Percentiles rank a stretch among this genome's conserved stretches.
Evolutionary conservation across 2,888 invertebrate genomes (phyloP).

Genomic region (Caenorhabditis drosophilae): DNA sequence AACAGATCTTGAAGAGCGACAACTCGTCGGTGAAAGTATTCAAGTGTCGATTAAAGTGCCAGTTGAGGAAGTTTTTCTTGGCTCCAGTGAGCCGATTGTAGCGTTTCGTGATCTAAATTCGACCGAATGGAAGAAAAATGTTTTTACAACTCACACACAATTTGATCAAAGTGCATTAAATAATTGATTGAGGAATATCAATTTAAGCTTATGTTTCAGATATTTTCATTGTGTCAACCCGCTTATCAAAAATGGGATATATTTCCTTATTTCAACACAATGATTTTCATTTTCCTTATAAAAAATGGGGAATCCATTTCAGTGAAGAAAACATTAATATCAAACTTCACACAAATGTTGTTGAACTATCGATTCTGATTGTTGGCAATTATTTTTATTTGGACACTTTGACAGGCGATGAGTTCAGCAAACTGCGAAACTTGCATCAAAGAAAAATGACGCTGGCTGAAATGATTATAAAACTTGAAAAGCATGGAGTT

Average conservation of each 20-base stretch:
- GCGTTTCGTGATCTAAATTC: constrained; percentile 44
- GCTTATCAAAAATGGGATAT: constrained; percentile 48
- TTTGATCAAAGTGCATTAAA: constrained; percentile 45
- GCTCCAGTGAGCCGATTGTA: constrained; percentile 45
- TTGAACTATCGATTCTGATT: constrained; percentile 45
- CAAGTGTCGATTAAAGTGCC: constrained; percentile 47
- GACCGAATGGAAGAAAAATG: constrained; percentile 48
- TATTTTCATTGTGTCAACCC: constrained; percentile 44
- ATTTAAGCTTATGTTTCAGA: no score
- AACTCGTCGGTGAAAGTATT: constrained; percentile 39
- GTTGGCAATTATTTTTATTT: constrained; percentile 40
- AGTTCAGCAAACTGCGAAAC: constrained; percentile 47
- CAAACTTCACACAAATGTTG: constrained; percentile 44
- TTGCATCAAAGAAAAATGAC: constrained; percentile 47
- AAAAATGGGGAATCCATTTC: constrained; percentile 45
- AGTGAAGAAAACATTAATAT: constrained; percentile 29
- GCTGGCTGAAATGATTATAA: constrained; percentile 34
- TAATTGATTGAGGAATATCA: not conserved
- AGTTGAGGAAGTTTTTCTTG: constrained; percentile 50
- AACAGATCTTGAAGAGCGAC: constrained; percentile 29
- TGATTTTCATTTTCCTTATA: constrained; percentile 53
- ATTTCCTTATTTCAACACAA: constrained; percentile 47
- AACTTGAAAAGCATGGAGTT: constrained; percentile 49
- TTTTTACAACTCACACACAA: constrained; percentile 51
- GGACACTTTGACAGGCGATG: constrained; percentile 50